Evolutionary conservation across 2,888 invertebrate genomes (phyloP), one percentile per base, ranked within the genome.

Genomic region (Bombyx huttoni): DNA sequence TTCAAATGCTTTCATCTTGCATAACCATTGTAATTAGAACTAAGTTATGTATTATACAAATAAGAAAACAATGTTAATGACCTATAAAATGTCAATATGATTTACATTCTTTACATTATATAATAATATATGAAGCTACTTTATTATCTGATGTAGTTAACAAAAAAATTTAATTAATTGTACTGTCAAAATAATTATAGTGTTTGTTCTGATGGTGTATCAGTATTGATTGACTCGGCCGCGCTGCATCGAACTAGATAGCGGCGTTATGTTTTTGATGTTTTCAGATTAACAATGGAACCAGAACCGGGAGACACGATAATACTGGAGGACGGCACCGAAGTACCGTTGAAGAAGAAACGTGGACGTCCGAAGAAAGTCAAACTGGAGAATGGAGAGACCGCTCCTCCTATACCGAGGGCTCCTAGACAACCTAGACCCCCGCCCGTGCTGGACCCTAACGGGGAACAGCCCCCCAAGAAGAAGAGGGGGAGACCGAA

Each of bases 291-390:
- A 65, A 88, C 88, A 40, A 86, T 81, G 81, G 89, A 89, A 67
- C 89, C 89, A 56, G 88, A 89, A 70, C 83, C 85, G 48, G 88
- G 89, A 2, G 89, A 89, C 77, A 89, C 89, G 58, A 89, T 89
- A 65, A 78, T 89, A 53, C 88, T 90, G 52, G 91, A 91, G 68
- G 91, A 91, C 78, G 91, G 91, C 62, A 90, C 90, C 51, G 90
- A 91, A 68, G 86, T 93, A 57, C 93, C 94, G 0, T 92, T 93
- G 49, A 96, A 96, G 85, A 96, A 96, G 89, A 96, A 96, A 78
- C 90, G 96, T n/a, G 96, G 96, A 1, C 86, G 96, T n/a, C 96
- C 96, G 56, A 96, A 96, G 87, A 96, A 96, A 80, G 91, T 93
- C 34, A 93, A 93, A 71, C 81, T 89, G 61, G 91, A 91, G 70